Base-by-base conservation (phyloP, 2,888 invertebrate genomes). In the Yponomeuta evonymella region DNA sequence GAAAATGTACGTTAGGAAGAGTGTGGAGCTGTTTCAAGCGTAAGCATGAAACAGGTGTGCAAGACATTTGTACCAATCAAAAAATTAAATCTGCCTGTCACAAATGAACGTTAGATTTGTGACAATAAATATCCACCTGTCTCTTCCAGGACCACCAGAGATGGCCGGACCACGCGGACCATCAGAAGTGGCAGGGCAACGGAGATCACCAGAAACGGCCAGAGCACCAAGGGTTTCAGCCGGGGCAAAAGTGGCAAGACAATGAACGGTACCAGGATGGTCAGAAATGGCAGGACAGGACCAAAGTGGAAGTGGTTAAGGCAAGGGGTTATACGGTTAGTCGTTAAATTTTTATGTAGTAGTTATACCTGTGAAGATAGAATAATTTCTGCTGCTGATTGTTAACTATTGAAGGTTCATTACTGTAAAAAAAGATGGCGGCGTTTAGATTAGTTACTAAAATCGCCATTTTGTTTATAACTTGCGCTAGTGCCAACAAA, bases 171-270 rank as follows among this genome's bases (percentile, higher is more conserved):
- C 64, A 64, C n/a, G 29, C 12, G 29, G 29, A 10, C 10, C 64
- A 64, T 23, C 29, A 64, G 29, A 30, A 64, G 8, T 64, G 64
- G 64, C 64, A 64, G 23, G 29, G 29, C 29, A 29, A 64, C n/a
- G 29, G 30, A 8, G 29, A 10, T 2, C 64, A 72, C 51, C 63
- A 71, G 75, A 10, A 64, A 10, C 29, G 30, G 23, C 29, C 29
- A 8, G 64, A 64, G 29, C 30, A 64, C 30, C 29, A 64, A 58
- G 51, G 51, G 15, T 58, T 58, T 15, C 51, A 58, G 51, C 3
- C 51, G 51, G 51, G 51, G 5, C 51, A 58, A 12, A 30, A 64
- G 10, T 64, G 64, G 64, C 64, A 64, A 10, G 29, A 64, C 10
- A 23, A 64, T 23, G 51, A 58, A 15, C 51, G 51, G 51, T 30